Conservation (phyloP, 1,140 invertebrate species). For the Drosophila prosaltans region DNA sequence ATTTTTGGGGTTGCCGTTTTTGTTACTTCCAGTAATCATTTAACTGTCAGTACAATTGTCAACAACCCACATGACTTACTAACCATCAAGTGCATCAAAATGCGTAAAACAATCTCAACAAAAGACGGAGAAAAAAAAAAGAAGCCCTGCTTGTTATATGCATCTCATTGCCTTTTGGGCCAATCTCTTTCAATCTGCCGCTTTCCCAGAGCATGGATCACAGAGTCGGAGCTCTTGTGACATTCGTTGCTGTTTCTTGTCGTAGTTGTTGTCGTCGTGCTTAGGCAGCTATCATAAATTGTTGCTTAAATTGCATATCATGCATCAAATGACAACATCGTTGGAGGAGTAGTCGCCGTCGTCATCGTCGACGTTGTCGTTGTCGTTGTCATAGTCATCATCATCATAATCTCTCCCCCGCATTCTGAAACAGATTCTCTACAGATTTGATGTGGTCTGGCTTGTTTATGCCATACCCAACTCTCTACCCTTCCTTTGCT, state of each 20-base stretch:
- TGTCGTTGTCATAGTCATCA: conserved; percentile 8
- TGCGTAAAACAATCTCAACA: conserved; percentile 35
- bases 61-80: conserved; percentile 7
- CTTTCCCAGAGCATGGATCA: conserved; percentile 7
- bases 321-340: conserved; percentile 55
- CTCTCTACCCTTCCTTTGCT: conserved; percentile 8
- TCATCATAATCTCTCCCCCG: conserved; percentile 15
- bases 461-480: neutral
- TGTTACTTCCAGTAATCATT: conserved; percentile 11
- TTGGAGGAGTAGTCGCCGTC: neutral
- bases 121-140: neutral
- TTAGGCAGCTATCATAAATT: conserved; percentile 69
- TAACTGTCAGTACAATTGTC: conserved; percentile 38
- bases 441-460: neutral
- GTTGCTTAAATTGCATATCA: conserved; percentile 71
- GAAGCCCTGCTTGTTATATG: conserved; percentile 30
- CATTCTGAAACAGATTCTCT: neutral
- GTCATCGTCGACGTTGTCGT: neutral
- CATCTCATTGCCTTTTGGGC: conserved; percentile 38
- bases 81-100: conserved; percentile 34
- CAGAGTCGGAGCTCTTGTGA: conserved; percentile 6
- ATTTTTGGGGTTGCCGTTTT: no score
- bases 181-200: conserved; percentile 70
- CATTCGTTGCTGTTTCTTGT: conserved; percentile 21
- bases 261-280: conserved; percentile 43